Percentiles rank a stretch among this genome's conserved stretches.
Conservation (phyloP, 2,888 invertebrate genomes). For the Geophilus truncorum region DNA sequence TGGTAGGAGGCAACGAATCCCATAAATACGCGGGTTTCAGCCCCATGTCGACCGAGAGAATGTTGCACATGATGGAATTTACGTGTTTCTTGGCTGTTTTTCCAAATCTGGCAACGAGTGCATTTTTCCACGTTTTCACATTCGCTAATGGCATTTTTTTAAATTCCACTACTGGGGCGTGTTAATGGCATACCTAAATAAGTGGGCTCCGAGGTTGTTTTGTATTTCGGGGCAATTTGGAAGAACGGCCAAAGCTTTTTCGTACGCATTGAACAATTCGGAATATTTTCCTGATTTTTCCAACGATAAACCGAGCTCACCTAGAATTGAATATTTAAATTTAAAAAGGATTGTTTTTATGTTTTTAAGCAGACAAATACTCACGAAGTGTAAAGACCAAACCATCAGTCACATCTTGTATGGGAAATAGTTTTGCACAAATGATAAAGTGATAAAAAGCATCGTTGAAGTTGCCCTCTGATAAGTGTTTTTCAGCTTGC, state of each 20-base stretch:
- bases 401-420: background rate
- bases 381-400: background rate
- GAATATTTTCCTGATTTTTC: background rate
- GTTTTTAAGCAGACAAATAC: background rate
- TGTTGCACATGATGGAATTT: slow-evolving; percentile 30
- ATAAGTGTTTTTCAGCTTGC: slow-evolving; percentile 22
- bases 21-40: slow-evolving; percentile 44
- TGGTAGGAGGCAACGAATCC: slow-evolving; percentile 41
- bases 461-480: background rate
- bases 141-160: background rate
- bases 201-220: slow-evolving; percentile 54
- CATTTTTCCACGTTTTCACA: background rate
- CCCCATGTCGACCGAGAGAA: slow-evolving; percentile 41
- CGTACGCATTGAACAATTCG: slow-evolving; percentile 30
- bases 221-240: slow-evolving; percentile 52
- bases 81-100: slow-evolving; percentile 3
- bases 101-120: slow-evolving; percentile 25
- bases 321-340: background rate
- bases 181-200: slow-evolving; percentile 51
- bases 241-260: slow-evolving; percentile 48
- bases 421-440: background rate
- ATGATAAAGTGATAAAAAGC: slow-evolving; percentile 30
- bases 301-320: slow-evolving; percentile 7
- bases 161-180: background rate
- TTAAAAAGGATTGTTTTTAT: background rate